Evolutionary conservation across 2,888 invertebrate genomes (phyloP), one percentile per base, ranked within the genome.

Genomic region (Amiota mariae): DNA sequence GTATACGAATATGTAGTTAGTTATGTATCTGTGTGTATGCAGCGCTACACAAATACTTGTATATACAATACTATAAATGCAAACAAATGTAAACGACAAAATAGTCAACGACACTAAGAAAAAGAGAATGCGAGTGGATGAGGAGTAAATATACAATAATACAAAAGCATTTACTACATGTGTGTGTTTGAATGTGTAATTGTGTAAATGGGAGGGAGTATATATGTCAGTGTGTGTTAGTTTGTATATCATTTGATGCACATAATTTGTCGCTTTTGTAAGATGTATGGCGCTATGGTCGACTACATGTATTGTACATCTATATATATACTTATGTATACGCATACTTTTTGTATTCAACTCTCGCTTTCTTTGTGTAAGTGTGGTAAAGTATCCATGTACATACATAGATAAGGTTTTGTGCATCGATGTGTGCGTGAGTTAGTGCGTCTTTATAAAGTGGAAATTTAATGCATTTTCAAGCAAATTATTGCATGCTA

Each of bases 381-480:
- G 36, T 36, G 36, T 6, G 36, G 36, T 36, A 36, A 36, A 36
- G 6, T 2, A 24, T 24, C 24, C 54, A 63, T 57, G 47, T 24
- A 72, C n/a, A 11, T 54, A 48, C 8, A 9, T 71, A 59, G 59
- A 20, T 36, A 36, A 57, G 49, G 24, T 24, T 48, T 18, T 68
- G 66, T 15, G 36, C 36, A 36, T 36, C 6, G 36, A 36, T 36
- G 15, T 73, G 63, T 67, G 57, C 20, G 67, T 54, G 18, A 11
- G 59, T 20, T 15, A 20, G 59, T 20, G 59, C 46, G 63, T 46
- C 36, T 63, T 63, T 63, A 63, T 24, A 36, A 49, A 66, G 73
- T 76, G 80, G 78, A 79, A 85, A 81, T 83, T 83, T 83, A 83
- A 83, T 83, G 83, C 85, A 85, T 83, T 84, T 79, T 80, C 84